Percentiles rank a stretch among this genome's conserved stretches.
These are phyloP conservation scores for Drosophila niveifrons DNA, from an alignment of 2,888 invertebrate genomes.

Conservation along the genomic window DNA sequence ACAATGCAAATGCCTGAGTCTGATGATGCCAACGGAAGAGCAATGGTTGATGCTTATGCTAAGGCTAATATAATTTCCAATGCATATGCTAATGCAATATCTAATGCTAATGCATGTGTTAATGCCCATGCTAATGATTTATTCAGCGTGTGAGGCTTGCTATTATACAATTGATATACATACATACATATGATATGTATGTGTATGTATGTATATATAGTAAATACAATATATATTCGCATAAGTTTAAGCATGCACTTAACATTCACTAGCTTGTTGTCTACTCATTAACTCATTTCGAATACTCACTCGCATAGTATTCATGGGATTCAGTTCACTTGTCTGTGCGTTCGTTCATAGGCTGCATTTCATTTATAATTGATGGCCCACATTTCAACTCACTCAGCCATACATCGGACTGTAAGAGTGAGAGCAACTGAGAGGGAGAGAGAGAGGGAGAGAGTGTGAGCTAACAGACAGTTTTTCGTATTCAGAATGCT, in stretches of 20 bases:
- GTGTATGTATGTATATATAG: neutral
- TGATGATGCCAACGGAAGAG: neutral
- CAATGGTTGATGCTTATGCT: neutral
- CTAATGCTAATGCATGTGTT: neutral
- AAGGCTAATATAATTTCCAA: neutral
- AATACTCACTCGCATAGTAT: slow-evolving; percentile 7
- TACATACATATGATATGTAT: too few species aligned
- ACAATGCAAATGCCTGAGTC: neutral
- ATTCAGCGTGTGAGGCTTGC: neutral
- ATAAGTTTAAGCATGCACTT: slow-evolving; percentile 5
- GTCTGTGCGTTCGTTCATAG: neutral
- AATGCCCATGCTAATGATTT: neutral
- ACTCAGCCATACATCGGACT: neutral
- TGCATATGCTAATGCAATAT: neutral
- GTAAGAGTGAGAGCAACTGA: neutral
- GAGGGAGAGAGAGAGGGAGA: neutral
- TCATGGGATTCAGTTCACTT: slow-evolving; percentile 9
- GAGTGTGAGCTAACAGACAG: too few species aligned
- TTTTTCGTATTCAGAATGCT: neutral
- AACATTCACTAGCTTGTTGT: slow-evolving; percentile 7
- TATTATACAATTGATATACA: slow-evolving; percentile 6
- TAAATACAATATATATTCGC: neutral
- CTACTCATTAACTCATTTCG: neutral
- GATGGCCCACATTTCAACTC: slow-evolving; percentile 11
- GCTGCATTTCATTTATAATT: slow-evolving; percentile 1